Evolutionary conservation across 2,113 vertebrate species (phyloP).

Genomic region (Oryzias celebensis): DNA sequence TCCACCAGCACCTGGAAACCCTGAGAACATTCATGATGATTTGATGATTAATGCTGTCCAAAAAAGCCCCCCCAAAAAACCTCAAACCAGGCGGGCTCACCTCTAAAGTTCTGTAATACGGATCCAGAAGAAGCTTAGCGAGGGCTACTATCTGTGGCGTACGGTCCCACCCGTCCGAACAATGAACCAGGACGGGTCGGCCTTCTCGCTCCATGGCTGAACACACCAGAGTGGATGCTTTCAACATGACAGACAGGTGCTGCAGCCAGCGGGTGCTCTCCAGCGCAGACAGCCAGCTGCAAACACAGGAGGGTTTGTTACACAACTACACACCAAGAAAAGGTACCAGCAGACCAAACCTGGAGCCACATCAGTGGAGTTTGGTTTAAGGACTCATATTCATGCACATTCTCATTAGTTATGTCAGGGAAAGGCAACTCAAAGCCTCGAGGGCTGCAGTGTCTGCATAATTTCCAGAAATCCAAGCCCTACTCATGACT

Average conservation of each 20-base stretch:
- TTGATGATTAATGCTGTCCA: not conserved
- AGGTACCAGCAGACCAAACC: not conserved
- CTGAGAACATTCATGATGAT: constrained; percentile 57
- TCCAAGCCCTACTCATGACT: too few species aligned
- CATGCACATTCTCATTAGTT: not conserved
- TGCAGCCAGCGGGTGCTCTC: constrained; percentile 98
- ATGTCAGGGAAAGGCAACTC: not conserved
- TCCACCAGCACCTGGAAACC: constrained; percentile 97
- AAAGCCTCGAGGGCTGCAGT: too few species aligned
- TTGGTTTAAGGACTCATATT: too few species aligned
- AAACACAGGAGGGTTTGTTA: constrained; percentile 14
- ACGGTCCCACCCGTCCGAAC: constrained; percentile 96
- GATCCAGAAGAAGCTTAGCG: constrained; percentile 92
- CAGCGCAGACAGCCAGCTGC: constrained; percentile 94
- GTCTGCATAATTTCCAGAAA: too few species aligned
- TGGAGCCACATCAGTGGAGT: not conserved
- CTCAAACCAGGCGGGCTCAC: constrained; percentile 56
- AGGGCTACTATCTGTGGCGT: constrained; percentile 95
- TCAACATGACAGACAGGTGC: constrained; percentile 96
- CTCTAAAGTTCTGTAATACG: constrained; percentile 96
- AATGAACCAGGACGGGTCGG: constrained; percentile 93
- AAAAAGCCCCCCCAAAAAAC: not conserved
- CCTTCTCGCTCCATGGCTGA: constrained; percentile 91
- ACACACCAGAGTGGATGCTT: constrained; percentile 92
- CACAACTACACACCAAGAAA: not conserved